phyloP scores from a whole-genome alignment of 2,888 invertebrate genomes.

The Luffia ferchaultella region DNA sequence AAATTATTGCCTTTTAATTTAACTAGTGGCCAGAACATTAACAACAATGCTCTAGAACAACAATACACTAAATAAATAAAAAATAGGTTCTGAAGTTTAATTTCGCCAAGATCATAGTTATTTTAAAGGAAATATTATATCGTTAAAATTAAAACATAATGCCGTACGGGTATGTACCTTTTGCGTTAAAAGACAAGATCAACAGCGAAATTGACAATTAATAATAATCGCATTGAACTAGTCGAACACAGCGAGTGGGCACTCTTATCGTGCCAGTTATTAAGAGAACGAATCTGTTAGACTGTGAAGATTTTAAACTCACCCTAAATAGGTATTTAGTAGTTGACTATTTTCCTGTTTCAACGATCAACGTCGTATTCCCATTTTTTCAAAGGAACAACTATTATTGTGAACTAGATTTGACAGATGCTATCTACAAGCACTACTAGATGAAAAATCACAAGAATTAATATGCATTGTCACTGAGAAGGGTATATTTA shows the following conservation, averaged over 20 bases:
- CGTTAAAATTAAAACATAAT: background rate
- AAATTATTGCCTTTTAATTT: background rate
- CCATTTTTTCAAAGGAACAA: slow-evolving; percentile 6
- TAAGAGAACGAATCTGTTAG: slow-evolving; percentile 8
- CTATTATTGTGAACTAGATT: slow-evolving; percentile 15
- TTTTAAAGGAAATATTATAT: slow-evolving; percentile 8
- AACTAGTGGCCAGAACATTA: background rate
- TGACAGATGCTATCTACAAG: slow-evolving; percentile 8
- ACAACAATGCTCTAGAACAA: background rate
- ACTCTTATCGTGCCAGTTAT: slow-evolving; percentile 10
- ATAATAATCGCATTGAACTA: background rate
- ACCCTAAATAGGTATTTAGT: slow-evolving; percentile 8
- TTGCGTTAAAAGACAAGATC: slow-evolving; percentile 9
- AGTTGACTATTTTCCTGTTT: slow-evolving; percentile 7
- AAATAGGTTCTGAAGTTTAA: slow-evolving; percentile 5
- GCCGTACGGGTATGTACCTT: slow-evolving; percentile 4
- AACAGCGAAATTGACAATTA: slow-evolving; percentile 1
- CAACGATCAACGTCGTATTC: slow-evolving; percentile 9
- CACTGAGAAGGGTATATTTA: slow-evolving; percentile 11
- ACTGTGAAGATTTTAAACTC: slow-evolving; percentile 10
- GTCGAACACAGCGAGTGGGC: slow-evolving; percentile 1
- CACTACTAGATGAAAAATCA: slow-evolving; percentile 1
- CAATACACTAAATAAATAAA: background rate
- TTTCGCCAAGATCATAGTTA: slow-evolving; percentile 6
- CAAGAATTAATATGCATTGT: slow-evolving; percentile 12